Conservation (phyloP, 2,888 invertebrate genomes). For the Girardia tigrina region DNA sequence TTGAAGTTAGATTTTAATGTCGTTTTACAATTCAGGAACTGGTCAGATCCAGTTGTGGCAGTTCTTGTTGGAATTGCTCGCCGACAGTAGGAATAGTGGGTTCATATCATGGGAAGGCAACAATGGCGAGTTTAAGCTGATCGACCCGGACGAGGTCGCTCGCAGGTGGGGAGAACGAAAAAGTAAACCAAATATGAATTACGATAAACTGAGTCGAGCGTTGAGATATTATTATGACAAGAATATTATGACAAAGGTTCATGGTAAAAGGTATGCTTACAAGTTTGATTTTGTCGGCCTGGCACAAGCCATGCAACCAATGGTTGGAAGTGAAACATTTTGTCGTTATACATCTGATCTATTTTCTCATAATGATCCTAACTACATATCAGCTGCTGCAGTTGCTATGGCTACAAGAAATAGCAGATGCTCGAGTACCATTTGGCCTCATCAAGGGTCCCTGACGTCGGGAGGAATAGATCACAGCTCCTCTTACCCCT, state of each 20-base stretch:
- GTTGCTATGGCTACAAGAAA: constrained; percentile 1
- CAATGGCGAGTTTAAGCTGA: constrained; percentile 44
- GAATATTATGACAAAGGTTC: constrained; percentile 46
- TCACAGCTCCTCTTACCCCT: neutral
- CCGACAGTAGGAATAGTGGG: constrained; percentile 61
- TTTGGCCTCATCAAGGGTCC: neutral
- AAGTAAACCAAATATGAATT: constrained; percentile 47
- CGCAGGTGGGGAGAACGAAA: constrained; percentile 44
- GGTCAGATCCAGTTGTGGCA: constrained; percentile 99
- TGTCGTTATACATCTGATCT: neutral
- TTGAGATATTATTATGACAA: constrained; percentile 50
- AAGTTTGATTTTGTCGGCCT: constrained; percentile 57
- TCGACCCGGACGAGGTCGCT: constrained; percentile 45
- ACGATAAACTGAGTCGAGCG: constrained; percentile 46
- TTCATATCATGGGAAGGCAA: constrained; percentile 44
- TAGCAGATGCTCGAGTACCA: constrained; percentile 14
- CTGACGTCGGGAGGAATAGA: neutral
- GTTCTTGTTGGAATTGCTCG: constrained; percentile 84
- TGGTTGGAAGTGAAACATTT: neutral
- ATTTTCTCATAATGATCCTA: neutral
- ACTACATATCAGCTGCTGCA: constrained; percentile 12
- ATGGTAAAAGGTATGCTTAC: constrained; percentile 45
- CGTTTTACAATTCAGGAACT: no score
- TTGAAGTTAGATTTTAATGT: no score
- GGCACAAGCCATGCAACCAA: constrained; percentile 70